Base-by-base conservation (phyloP, 2,888 invertebrate species). In the Pandemis corylana region DNA sequence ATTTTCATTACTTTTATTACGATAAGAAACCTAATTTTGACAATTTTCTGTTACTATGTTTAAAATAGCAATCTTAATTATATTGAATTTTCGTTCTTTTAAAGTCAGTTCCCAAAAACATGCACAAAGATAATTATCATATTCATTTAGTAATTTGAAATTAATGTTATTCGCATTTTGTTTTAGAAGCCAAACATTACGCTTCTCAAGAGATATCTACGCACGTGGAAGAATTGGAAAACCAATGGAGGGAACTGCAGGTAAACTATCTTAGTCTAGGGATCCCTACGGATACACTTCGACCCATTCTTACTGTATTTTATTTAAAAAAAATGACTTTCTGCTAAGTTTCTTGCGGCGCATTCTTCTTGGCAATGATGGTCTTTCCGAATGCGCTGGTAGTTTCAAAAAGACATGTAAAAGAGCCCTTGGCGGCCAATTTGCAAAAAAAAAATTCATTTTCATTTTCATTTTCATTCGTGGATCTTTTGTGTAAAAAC, bases 171-270 rank as follows among this genome's bases (percentile, higher is more conserved):
- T 7, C 13, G 6, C 5, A n/a, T 51, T 49, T 42, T 53, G 42
- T 70, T n/a, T 10, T 12, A 85, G 95, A 96, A 72, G 96, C 96
- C 10, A 96, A 97, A n/a, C 99, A 99, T 89, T 99, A 97, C 91
- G 98, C 99, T 9, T 95, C 96, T 0, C 95, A 96, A 62, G 98
- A 98, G 88, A 98, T 99, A 72, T 96, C 96, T 41, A 95, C 96
- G 46, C 96, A 97, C 79, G 93, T 99, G 0, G 97, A 98, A 75
- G 97, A 98, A 77, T 87, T 99, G 28, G 97, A 98, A 82, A 95
- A 96, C 28, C 97, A 97, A 78, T 99, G 99, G 99, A 95, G 97
- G 66, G 96, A 97, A 72, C 91, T 99, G 5, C 96, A 97, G 89
- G 92, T 91, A 20, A 20, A 20, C 20, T 20, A 20, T 20, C 20